These are phyloP conservation scores for Cassiopea andromeda DNA, from an alignment of 30 jellyfish, hydroid and myxozoan genomes.

Conservation along the genomic window DNA sequence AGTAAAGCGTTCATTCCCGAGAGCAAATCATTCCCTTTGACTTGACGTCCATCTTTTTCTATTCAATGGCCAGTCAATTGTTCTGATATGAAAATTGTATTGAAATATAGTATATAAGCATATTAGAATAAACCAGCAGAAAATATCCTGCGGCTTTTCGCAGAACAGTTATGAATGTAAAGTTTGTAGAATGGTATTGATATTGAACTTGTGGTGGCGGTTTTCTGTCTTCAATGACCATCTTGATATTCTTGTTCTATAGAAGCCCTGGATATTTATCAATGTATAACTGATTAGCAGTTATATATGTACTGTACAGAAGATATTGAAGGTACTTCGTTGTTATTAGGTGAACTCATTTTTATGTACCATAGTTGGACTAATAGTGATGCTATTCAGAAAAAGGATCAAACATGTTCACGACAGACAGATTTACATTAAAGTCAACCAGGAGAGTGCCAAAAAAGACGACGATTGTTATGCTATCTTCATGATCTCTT, in stretches of 20 bases:
- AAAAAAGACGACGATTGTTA: no score
- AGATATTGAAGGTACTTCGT: no score
- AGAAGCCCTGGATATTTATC: no score
- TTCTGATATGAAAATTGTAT: not conserved
- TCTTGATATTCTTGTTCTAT: not conserved
- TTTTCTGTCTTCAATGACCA: not conserved
- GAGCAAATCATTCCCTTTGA: conserved; percentile 15
- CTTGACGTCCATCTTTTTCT: conserved; percentile 16
- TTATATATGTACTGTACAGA: no score
- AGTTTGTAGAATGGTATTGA: not conserved
- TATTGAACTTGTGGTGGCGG: not conserved
- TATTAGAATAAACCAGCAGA: not conserved
- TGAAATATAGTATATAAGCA: not conserved
- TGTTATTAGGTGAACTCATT: no score
- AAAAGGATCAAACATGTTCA: no score
- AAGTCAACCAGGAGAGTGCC: no score
- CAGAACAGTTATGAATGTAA: not conserved
- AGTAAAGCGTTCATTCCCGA: conserved; percentile 42
- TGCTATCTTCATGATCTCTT: no score
- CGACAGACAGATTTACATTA: no score
- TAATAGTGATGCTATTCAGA: no score
- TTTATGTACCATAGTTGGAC: no score
- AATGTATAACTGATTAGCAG: no score
- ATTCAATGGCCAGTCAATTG: conserved; percentile 3
- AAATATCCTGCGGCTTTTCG: not conserved